Evolutionary conservation across 2,113 vertebrate species (phyloP).

Genomic region (Lepus europaeus): DNA sequence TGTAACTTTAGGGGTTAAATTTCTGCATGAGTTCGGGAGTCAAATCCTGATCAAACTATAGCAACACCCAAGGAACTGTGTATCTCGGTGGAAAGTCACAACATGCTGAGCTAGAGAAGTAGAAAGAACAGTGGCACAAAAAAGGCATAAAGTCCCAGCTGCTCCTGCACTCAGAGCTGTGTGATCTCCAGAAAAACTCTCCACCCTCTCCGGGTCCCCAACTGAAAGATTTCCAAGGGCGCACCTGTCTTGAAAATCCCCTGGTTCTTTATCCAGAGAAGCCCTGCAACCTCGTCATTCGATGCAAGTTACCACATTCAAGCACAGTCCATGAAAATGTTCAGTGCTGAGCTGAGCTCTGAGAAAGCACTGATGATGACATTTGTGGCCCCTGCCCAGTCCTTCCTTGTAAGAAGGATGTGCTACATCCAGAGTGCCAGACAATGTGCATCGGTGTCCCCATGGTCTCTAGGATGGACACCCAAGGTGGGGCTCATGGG

Average conservation of each 20-base stretch:
- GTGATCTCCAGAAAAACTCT: not conserved
- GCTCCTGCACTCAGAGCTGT: not conserved
- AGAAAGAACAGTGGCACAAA: not conserved
- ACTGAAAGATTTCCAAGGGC: conserved; percentile 16
- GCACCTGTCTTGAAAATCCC: not conserved
- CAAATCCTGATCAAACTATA: no score
- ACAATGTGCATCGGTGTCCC: not conserved
- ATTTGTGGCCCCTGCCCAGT: not conserved
- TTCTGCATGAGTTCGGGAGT: no score
- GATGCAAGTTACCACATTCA: not conserved
- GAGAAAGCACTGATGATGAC: fast-evolving
- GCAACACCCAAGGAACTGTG: not conserved
- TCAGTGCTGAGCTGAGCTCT: not conserved
- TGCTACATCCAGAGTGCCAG: not conserved
- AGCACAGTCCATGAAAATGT: not conserved
- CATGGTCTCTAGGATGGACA: not conserved
- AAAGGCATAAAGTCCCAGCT: not conserved
- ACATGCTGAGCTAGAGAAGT: not conserved
- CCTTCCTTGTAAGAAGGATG: not conserved
- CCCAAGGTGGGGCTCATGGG: not conserved
- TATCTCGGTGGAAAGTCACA: not conserved
- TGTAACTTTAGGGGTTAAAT: no score
- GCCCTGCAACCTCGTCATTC: not conserved
- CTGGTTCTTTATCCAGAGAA: not conserved
- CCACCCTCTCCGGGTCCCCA: not conserved